These are phyloP conservation scores for Saccopteryx leptura DNA, from an alignment of 2,113 vertebrate species.

Conservation along the genomic window DNA sequence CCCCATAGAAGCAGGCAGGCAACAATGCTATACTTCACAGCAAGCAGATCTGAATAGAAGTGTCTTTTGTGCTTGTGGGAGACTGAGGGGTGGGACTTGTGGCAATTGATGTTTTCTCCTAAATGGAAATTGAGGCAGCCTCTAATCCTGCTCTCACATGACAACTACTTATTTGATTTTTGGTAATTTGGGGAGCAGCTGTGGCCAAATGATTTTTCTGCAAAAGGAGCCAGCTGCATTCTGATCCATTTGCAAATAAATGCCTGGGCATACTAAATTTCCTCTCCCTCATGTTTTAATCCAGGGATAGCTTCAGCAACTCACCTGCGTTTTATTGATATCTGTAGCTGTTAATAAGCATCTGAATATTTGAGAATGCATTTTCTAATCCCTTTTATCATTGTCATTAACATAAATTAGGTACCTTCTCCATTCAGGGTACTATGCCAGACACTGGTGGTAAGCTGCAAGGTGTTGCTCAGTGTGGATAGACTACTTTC, in stretches of 20 bases:
- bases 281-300: background rate
- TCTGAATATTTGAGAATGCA: constrained; percentile 25
- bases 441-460: constrained; percentile 15
- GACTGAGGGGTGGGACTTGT: constrained; percentile 50
- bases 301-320: background rate
- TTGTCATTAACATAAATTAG: constrained; percentile 45
- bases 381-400: constrained; percentile 58
- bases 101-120: constrained; percentile 75
- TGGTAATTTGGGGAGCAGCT: constrained; percentile 82
- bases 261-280: background rate
- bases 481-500: constrained; percentile 12
- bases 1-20: constrained; percentile 35
- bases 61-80: constrained; percentile 78
- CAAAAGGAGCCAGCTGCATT: constrained; percentile 69
- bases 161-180: constrained; percentile 78
- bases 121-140: constrained; percentile 77
- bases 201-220: constrained; percentile 75
- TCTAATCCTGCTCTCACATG: constrained; percentile 78
- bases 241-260: constrained; percentile 62
- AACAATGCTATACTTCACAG: constrained; percentile 68
- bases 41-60: constrained; percentile 66
- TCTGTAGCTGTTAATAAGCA: constrained; percentile 37
- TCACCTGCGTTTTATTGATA: constrained; percentile 45
- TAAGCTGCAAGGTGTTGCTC: background rate
- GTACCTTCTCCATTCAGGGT: constrained; percentile 21